Conservation (phyloP, 2,888 invertebrate species). For the Coelinius sp. region DNA sequence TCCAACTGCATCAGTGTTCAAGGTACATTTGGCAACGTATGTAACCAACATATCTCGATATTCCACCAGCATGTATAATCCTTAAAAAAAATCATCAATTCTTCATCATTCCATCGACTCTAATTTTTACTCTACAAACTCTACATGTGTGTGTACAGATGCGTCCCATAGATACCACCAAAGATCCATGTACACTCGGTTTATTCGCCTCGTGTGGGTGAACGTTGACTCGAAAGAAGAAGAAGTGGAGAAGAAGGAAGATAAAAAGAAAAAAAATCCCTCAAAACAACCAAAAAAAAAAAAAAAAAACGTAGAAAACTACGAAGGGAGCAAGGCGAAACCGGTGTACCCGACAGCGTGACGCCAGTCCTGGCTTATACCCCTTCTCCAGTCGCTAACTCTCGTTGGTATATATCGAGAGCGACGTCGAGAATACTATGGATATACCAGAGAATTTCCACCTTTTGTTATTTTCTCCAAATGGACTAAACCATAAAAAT, state of each 20-base stretch:
- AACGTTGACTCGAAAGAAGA: slow-evolving; percentile 26
- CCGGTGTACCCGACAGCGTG: slow-evolving; percentile 71
- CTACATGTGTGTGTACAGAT: slow-evolving; percentile 12
- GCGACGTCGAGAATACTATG: slow-evolving; percentile 35
- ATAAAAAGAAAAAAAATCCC: slow-evolving; percentile 42
- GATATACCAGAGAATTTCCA: slow-evolving; percentile 33
- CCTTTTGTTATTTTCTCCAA: slow-evolving; percentile 26
- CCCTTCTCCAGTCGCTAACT: slow-evolving; percentile 33
- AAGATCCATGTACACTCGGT: slow-evolving; percentile 13
- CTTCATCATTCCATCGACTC: background rate
- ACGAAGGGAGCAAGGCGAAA: slow-evolving; percentile 61
- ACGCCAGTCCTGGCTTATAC: slow-evolving; percentile 62
- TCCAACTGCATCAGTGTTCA: slow-evolving; percentile 18
- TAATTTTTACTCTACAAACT: slow-evolving; percentile 2
- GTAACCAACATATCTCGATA: slow-evolving; percentile 22
- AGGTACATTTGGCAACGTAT: slow-evolving; percentile 18
- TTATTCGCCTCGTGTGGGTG: slow-evolving; percentile 27
- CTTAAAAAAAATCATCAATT: background rate
- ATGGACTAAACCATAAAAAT: slow-evolving; percentile 1
- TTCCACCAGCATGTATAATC: too few relatives aligned
- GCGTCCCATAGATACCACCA: slow-evolving; percentile 5
- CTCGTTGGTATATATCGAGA: slow-evolving; percentile 3
- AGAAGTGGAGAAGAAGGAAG: slow-evolving; percentile 36
- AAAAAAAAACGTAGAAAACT: slow-evolving; percentile 31
- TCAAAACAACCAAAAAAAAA: slow-evolving; percentile 33